Evolutionary conservation across 2,113 vertebrate species (phyloP), one percentile per base, ranked within the genome.

Genomic region (Opisthocomus hoazin): DNA sequence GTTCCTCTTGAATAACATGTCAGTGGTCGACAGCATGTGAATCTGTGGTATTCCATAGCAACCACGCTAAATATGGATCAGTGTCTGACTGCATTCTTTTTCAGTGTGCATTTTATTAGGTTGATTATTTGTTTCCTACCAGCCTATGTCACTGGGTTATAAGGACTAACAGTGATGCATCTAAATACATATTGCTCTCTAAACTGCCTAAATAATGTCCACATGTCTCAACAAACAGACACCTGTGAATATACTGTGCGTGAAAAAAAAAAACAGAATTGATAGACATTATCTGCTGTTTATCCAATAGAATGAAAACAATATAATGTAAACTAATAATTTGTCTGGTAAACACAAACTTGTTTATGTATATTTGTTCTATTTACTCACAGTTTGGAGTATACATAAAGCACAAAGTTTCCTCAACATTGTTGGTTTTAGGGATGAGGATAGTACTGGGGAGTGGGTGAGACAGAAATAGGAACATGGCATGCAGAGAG

Each of bases 31-130:
- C 60, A 82, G 9, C 58, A 66, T 36, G 78, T 76, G 90, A 87
- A 73, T 83, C 46, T 94, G 57, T 91, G 66, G 21, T 88, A 76
- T 86, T 84, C 82, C 83, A 91, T 70, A 74, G 85, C 85, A 96
- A 94, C 79, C 58, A n/a, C 39, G 34, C 71, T 96, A 95, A 96
- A 93, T 83, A 90, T 51, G 64, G 71, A 84, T 77, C 75, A 58
- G 29, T 57, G 41, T 50, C 58, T 81, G 63, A 70, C 36, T 82
- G 36, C 5, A 54, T 34, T 46, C 8, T 70, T 96, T 78, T 92
- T 86, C 66, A 84, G 51, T 18, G 71, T 1, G 1, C 20, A 39
- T 61, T 82, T 91, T 64, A 82, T 65, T 75, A 84, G 11, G 50
- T 10, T 75, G 29, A 57, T 23, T 36, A 16, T 48, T 82, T 76